A percentile compares a stretch with the other conserved stretches of the same genome.
Evolutionary conservation across 2,113 vertebrate genomes (phyloP).

Genomic region (Oncorhynchus nerka): DNA sequence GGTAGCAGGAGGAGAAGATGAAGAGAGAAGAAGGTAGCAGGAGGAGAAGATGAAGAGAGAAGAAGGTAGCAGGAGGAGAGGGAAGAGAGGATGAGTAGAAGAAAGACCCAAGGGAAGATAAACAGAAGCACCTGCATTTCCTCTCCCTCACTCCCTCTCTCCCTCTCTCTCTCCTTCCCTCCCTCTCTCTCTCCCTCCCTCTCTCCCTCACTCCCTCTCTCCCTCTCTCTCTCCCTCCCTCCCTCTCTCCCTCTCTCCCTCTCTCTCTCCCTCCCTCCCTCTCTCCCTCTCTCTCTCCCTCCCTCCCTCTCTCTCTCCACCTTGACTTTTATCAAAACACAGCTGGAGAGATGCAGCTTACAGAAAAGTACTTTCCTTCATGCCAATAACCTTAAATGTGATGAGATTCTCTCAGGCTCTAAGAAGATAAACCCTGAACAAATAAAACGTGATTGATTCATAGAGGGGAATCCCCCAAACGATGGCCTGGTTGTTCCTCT

Average conservation of each 20-base stretch:
- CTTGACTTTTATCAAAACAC: background rate
- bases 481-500: background rate
- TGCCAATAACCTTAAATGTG: background rate
- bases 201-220: too few species aligned
- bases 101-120: slow-evolving; percentile 54
- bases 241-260: background rate
- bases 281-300: background rate
- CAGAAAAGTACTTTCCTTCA: background rate
- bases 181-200: too few species aligned
- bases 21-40: too few species aligned
- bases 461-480: background rate
- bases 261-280: background rate
- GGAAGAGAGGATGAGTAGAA: slow-evolving; percentile 33
- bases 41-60: too few species aligned
- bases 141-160: slow-evolving; percentile 31
- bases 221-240: too few species aligned
- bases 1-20: slow-evolving; percentile 9
- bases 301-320: background rate
- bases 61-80: too few species aligned
- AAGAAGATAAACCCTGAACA: too few species aligned
- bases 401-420: too few species aligned
- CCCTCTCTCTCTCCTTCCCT: background rate
- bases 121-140: slow-evolving; percentile 62
- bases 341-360: background rate
- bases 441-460: too few species aligned